Percentiles rank a stretch among this genome's conserved stretches.
Conservation (phyloP, 2,113 vertebrate species). For the Paracanthobrama guichenoti region DNA sequence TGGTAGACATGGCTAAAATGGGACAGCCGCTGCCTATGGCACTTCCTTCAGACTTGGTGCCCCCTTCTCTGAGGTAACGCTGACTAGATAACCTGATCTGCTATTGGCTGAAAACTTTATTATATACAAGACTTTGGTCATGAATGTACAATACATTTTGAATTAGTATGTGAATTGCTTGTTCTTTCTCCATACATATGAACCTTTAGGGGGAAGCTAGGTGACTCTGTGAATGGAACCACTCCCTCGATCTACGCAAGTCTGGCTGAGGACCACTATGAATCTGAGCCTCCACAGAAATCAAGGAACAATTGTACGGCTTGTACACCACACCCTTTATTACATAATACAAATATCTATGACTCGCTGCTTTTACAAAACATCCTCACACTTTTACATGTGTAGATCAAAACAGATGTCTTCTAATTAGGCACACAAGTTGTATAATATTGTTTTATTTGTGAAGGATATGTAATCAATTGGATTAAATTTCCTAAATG, state of each 20-base stretch:
- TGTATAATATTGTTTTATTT: neutral
- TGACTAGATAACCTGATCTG: neutral
- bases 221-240: slow-evolving; percentile 83
- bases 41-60: slow-evolving; percentile 86
- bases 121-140: neutral
- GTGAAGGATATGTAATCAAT: neutral
- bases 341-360: slow-evolving; percentile 2
- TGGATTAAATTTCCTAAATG: neutral
- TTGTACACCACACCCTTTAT: slow-evolving; percentile 33
- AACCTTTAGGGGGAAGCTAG: slow-evolving; percentile 68
- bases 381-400: slow-evolving; percentile 5
- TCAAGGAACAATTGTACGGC: slow-evolving; percentile 70
- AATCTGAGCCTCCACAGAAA: slow-evolving; percentile 84
- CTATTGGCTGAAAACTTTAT: neutral
- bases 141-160: neutral
- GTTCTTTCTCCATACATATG: neutral
- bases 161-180: neutral
- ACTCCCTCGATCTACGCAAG: slow-evolving; percentile 75
- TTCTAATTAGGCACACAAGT: neutral
- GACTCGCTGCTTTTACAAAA: neutral
- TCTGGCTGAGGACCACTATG: slow-evolving; percentile 78
- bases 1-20: slow-evolving; percentile 88
- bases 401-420: neutral
- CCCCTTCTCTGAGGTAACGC: slow-evolving; percentile 84
- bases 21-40: slow-evolving; percentile 87